Conservation (phyloP, 1,140 invertebrate species). For the Sweltsa coloradensis region DNA sequence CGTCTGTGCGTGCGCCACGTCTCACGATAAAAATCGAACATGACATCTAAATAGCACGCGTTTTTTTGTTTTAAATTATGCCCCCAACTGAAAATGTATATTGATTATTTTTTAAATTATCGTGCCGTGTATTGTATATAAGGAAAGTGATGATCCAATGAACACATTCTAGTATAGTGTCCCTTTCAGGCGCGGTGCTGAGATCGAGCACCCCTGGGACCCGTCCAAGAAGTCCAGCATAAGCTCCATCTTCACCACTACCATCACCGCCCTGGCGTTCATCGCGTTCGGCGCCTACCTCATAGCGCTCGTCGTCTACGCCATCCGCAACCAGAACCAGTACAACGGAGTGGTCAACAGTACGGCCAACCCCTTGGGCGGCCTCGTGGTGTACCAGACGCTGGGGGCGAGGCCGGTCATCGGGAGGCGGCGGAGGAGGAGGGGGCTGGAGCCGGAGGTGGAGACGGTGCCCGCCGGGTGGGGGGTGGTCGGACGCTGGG, state of each 20-base stretch:
- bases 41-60: too few relatives aligned
- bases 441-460: neutral
- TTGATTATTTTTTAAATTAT: too few relatives aligned
- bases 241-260: slow-evolving; percentile 38
- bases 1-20: too few relatives aligned
- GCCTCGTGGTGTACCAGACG: neutral
- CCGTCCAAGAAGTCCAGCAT: too few relatives aligned
- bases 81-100: too few relatives aligned
- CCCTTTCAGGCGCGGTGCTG: too few relatives aligned
- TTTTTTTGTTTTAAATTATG: too few relatives aligned
- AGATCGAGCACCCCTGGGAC: too few relatives aligned
- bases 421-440: neutral
- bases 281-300: slow-evolving; percentile 67
- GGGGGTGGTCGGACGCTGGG: neutral
- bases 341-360: neutral
- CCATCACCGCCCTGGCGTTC: slow-evolving; percentile 59
- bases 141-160: too few relatives aligned
- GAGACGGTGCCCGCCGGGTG: neutral
- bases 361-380: neutral
- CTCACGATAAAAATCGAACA: too few relatives aligned
- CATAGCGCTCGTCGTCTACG: slow-evolving; percentile 55
- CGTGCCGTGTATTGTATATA: too few relatives aligned
- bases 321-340: slow-evolving; percentile 27
- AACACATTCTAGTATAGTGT: too few relatives aligned
- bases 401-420: neutral